Percentiles rank a stretch among this genome's conserved stretches.
Conservation (phyloP, 1,140 invertebrate species). For the Probaryconus sp. region DNA sequence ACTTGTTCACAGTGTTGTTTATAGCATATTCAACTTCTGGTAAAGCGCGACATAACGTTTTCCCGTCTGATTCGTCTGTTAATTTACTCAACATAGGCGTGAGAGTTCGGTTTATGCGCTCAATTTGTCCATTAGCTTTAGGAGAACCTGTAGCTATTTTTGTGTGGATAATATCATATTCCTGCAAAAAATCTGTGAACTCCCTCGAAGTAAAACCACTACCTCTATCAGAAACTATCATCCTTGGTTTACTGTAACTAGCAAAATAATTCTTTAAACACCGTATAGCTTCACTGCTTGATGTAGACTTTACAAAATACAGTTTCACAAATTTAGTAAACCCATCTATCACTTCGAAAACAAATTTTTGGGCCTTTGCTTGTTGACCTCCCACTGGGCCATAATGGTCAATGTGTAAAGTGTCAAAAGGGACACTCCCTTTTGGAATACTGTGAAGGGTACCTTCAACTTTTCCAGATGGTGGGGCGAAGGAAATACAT, state of each 20-base stretch:
- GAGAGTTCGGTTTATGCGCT: constrained; percentile 28
- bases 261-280: constrained; percentile 20
- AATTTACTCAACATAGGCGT: constrained; percentile 45
- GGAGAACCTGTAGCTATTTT: constrained; percentile 15
- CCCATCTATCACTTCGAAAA: constrained; percentile 58
- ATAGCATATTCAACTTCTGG: constrained; percentile 41
- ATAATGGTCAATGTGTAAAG: constrained; percentile 64
- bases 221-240: constrained; percentile 19
- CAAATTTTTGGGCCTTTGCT: constrained; percentile 35
- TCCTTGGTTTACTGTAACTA: constrained; percentile 12
- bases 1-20: constrained; percentile 46
- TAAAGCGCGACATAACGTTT: constrained; percentile 39
- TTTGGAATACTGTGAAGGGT: constrained; percentile 60
- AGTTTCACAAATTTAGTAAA: constrained; percentile 63
- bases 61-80: neutral
- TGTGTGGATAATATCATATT: neutral
- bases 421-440: constrained; percentile 59
- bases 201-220: constrained; percentile 11
- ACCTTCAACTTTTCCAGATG: constrained; percentile 61
- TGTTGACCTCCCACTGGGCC: constrained; percentile 45
- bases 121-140: constrained; percentile 21
- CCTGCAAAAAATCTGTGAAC: constrained; percentile 13
- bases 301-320: constrained; percentile 35
- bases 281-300: constrained; percentile 34
- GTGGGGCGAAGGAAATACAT: constrained; percentile 19